These are phyloP conservation scores for Eublepharis macularius DNA, from an alignment of 2,113 vertebrate species.

Conservation along the genomic window DNA sequence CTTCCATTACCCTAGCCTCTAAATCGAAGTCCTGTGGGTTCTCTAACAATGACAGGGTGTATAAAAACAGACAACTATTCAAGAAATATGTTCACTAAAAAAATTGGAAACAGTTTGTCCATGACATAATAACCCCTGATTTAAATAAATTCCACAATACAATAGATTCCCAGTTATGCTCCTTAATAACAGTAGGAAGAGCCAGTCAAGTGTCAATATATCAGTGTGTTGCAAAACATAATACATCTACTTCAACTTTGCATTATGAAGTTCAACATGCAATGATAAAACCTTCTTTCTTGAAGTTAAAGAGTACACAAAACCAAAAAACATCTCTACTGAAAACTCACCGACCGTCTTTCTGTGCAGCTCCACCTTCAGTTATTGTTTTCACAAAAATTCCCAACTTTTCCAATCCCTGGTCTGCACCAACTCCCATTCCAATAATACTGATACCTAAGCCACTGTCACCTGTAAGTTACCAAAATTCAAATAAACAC, in stretches of 20 bases:
- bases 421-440: constrained; percentile 94
- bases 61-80: no score
- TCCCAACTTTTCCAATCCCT: constrained; percentile 91
- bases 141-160: not conserved
- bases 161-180: not conserved
- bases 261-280: not conserved
- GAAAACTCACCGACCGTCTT: constrained; percentile 83
- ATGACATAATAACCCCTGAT: not conserved
- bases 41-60: no score
- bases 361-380: constrained; percentile 86
- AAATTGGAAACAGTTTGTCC: no score
- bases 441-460: constrained; percentile 94
- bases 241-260: not conserved
- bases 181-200: not conserved
- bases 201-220: not conserved
- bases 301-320: not conserved
- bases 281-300: not conserved
- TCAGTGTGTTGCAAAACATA: not conserved
- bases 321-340: not conserved
- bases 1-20: no score
- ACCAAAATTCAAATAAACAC: not conserved
- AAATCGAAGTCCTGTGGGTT: no score
- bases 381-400: constrained; percentile 96
- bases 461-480: constrained; percentile 84
- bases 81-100: no score